Evolutionary conservation across 2,797 vertebrate species (phyloP).

Genomic region (Enteromius anoplus): DNA sequence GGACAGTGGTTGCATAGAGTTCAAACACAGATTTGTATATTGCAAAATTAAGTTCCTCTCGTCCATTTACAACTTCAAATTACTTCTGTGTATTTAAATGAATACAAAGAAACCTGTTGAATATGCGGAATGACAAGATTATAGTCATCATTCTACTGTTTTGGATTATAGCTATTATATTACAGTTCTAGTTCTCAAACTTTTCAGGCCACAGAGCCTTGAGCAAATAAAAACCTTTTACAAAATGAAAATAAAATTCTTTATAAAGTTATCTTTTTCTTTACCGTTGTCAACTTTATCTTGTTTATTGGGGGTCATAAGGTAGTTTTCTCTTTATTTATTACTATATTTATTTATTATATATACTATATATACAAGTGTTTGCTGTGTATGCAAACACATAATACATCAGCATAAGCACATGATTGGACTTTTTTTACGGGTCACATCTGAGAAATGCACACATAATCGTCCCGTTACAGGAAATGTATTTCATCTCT

Average conservation of each 20-base stretch:
- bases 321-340: neutral
- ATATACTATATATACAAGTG: neutral
- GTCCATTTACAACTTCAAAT: constrained; percentile 1
- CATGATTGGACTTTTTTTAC: constrained; percentile 21
- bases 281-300: neutral
- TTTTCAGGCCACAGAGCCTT: neutral
- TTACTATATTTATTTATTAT: neutral
- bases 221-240: neutral
- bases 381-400: constrained; percentile 1
- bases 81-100: constrained; percentile 3
- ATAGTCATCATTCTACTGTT: neutral
- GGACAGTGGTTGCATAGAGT: constrained; percentile 64
- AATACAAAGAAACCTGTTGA: constrained; percentile 15
- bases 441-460: constrained; percentile 51
- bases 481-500: constrained; percentile 69
- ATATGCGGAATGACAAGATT: neutral
- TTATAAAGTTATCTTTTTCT: neutral
- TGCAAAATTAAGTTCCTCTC: constrained; percentile 5
- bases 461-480: constrained; percentile 59
- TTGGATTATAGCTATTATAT: constrained; percentile 19
- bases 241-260: neutral
- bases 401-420: constrained; percentile 26
- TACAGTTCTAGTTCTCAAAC: constrained; percentile 10
- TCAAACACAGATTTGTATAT: constrained; percentile 12
- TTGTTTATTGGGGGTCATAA: neutral